Base-by-base conservation (phyloP, 2,113 vertebrate genomes). In the Columba livia region DNA sequence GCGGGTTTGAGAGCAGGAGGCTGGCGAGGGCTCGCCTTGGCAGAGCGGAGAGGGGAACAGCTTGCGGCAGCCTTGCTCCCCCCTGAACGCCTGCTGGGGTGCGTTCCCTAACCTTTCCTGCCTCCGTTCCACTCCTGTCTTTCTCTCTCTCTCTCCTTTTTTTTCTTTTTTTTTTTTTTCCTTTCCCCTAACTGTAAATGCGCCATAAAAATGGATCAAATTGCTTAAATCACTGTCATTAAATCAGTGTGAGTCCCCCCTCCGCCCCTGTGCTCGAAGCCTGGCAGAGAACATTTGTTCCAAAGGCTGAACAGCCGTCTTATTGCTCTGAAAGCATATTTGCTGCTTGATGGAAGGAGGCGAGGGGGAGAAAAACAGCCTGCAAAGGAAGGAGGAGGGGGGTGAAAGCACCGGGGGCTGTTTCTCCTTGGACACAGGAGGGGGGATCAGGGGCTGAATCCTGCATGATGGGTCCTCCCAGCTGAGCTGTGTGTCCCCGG, bases 221-320 rank as follows among this genome's bases (percentile, higher is more conserved):
- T 96, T 96, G 96, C 96, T 96, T 96, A 96, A 97, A 97, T 96
- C 96, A 94, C 96, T 96, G 93, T 97, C 94, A 97, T 97, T 97
- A 97, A 96, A 95, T 96, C 94, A 93, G 96, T 96, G 96, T 96
- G 96, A 96, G 96, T 94, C 96, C 95, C 96, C 95, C 95, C 96
- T 95, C 96, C 96, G 34, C 95, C 96, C 93, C 89, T 94, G 93
- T 93, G 94, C 94, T 95, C 78, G 67, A 88, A 95, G 96, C 94
- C 95, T 96, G 96, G 94, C 89, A 95, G 89, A 92, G 96, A 97
- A 95, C 95, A 96, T 97, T 97, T 96, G 95, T 97, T 97, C 96
- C 95, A 92, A 96, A 96, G 96, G 94, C 96, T 95, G 95, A 96
- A 96, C 96, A 97, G 96, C 95, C 94, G 92, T 92, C 95, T 95